Evolutionary conservation across 2,888 invertebrate species (phyloP).

Genomic region (Dryadula phaetusa): DNA sequence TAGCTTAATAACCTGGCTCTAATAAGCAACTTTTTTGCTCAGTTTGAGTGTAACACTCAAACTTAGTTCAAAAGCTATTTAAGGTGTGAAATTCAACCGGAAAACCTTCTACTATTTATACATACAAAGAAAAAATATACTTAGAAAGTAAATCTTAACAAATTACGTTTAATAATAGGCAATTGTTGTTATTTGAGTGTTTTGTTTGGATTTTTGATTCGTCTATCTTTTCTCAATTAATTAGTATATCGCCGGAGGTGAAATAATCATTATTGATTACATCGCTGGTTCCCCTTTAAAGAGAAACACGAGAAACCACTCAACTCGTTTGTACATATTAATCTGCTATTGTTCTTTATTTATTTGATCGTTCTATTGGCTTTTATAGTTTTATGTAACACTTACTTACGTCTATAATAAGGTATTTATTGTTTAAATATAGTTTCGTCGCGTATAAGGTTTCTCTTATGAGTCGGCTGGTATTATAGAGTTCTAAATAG

Average conservation of each 20-base stretch:
- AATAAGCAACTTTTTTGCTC: too few relatives aligned
- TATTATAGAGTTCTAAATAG: background rate
- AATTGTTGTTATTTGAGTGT: background rate
- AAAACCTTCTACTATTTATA: too few relatives aligned
- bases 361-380: slow-evolving; percentile 13
- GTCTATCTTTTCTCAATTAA: slow-evolving; percentile 49
- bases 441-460: slow-evolving; percentile 1
- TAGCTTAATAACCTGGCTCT: too few relatives aligned
- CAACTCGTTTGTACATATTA: slow-evolving; percentile 49
- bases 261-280: slow-evolving; percentile 54
- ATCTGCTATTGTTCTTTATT: slow-evolving; percentile 39
- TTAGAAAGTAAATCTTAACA: too few relatives aligned
- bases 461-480: background rate
- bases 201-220: slow-evolving; percentile 30
- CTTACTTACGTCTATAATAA: background rate
- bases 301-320: slow-evolving; percentile 62
- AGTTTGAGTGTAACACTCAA: too few relatives aligned
- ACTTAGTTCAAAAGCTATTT: too few relatives aligned
- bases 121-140: too few relatives aligned
- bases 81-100: too few relatives aligned
- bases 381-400: slow-evolving; percentile 9
- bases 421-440: slow-evolving; percentile 20
- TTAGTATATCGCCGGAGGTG: slow-evolving; percentile 49
- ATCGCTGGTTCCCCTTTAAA: slow-evolving; percentile 52
- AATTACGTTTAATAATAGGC: too few relatives aligned